A percentile compares a stretch with the other conserved stretches of the same genome.
These are phyloP conservation scores for Recurvirostra avosetta DNA, from an alignment of 2,113 vertebrate genomes.

Conservation along the genomic window DNA sequence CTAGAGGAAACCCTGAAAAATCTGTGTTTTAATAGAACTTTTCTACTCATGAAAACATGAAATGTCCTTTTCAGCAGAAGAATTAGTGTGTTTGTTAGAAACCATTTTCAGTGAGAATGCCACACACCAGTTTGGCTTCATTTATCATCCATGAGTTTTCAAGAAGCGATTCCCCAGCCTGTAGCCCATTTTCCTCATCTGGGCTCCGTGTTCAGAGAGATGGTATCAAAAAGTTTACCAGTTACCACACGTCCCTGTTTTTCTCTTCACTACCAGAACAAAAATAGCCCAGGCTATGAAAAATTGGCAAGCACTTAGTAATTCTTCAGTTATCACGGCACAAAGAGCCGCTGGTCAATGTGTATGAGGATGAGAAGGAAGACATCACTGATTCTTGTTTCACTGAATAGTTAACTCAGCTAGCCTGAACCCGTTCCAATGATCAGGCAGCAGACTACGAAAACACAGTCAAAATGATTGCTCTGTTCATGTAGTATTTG, in stretches of 20 bases:
- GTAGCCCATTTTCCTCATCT: neutral
- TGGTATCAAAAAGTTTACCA: neutral
- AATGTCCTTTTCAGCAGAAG: neutral
- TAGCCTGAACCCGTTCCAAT: neutral
- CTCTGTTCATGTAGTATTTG: neutral
- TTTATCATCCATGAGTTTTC: neutral
- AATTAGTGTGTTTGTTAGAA: neutral
- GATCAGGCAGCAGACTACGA: neutral
- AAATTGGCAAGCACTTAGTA: neutral
- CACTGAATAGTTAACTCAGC: neutral
- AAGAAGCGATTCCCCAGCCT: neutral
- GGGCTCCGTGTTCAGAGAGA: neutral
- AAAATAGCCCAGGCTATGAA: neutral
- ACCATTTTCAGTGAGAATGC: neutral
- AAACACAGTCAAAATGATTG: neutral
- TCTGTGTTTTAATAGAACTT: neutral
- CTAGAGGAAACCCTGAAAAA: slow-evolving; percentile 68
- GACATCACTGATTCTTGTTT: neutral
- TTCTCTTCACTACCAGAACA: neutral
- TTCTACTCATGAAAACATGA: neutral
- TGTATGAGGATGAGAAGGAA: neutral
- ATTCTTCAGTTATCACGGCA: neutral
- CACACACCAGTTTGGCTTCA: neutral
- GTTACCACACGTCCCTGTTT: neutral
- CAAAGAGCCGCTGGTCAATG: neutral